These are phyloP conservation scores for Turdus rufiventris DNA, from an alignment of 2,113 vertebrate genomes.

Conservation along the genomic window DNA sequence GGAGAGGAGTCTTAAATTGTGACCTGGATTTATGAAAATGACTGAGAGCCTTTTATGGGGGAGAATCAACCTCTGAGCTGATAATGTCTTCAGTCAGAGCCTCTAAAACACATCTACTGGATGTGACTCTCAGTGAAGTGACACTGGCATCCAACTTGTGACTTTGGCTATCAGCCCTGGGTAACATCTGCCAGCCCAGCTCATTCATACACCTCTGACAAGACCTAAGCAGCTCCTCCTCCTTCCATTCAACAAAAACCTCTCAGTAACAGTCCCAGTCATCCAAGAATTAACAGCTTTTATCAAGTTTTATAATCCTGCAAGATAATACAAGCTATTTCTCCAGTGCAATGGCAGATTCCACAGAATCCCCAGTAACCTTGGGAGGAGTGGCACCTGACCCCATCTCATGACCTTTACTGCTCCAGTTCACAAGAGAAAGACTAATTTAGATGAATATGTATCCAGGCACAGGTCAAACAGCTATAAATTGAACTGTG, in stretches of 20 bases:
- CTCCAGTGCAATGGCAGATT: background rate
- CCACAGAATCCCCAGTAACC: background rate
- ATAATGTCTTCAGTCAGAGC: background rate
- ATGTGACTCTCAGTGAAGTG: background rate
- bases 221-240: background rate
- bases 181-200: background rate
- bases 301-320: background rate
- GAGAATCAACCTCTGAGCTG: background rate
- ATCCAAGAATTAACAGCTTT: background rate
- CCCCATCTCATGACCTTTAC: background rate
- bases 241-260: background rate
- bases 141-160: background rate
- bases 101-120: background rate
- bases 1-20: background rate
- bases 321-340: background rate
- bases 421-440: background rate
- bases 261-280: background rate
- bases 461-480: constrained; percentile 2
- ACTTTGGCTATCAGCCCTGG: background rate
- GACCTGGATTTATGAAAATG: background rate
- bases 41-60: background rate
- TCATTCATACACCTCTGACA: background rate
- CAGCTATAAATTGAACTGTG: background rate
- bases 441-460: constrained; percentile 33
- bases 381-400: background rate